Evolutionary conservation across 2,113 vertebrate species (phyloP), one percentile per base, ranked within the genome.

Genomic region (Nansenia antarctica): DNA sequence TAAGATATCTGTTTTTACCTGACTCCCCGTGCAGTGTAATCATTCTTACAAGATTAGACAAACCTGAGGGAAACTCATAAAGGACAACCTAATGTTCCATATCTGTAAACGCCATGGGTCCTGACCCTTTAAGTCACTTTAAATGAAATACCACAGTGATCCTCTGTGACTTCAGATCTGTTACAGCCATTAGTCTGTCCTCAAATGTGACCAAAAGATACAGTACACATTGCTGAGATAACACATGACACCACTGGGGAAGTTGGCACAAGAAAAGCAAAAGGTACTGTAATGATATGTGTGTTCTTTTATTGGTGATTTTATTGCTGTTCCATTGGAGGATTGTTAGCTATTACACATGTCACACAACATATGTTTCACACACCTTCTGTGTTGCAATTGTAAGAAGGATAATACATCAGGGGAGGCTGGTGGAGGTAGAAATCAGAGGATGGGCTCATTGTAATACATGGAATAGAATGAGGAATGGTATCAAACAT

Each of bases 1-100:
- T 27, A 31, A 42, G 63, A 78, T 61, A 62, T 37, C 29, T 14
- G 52, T 58, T 63, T 64, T 62, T 62, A 66, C 62, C 39, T 62
- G 57, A 66, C 71, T 42, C 15, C 39, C 39, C 12, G 39, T 18
- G 39, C 39, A 42, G 18, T 42, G 12, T 18, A 42, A 42, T 42
- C 39, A 42, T 42, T 42, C 39, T 42, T 15, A 42, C 39, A 42
- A 42, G 39, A 42, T 42, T 42, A 42, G 15, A 42, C n/a, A 18
- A 42, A 42, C 39, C 39, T 42, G 39, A 42, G 39, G 39, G 6
- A 42, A 42, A 42, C 18, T 42, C 39, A 42, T 42, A 42, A 42
- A 18, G 6, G 12, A 42, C 39, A 42, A 15, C 14, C 39, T 18
- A 42, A 37, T n/a, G n/a, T n/a, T n/a, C n/a, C n/a, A n/a, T 42